Percentiles rank a stretch among this genome's conserved stretches.
phyloP scores from a whole-genome alignment of 2,113 vertebrate species.

The Heterocephalus glaber region DNA sequence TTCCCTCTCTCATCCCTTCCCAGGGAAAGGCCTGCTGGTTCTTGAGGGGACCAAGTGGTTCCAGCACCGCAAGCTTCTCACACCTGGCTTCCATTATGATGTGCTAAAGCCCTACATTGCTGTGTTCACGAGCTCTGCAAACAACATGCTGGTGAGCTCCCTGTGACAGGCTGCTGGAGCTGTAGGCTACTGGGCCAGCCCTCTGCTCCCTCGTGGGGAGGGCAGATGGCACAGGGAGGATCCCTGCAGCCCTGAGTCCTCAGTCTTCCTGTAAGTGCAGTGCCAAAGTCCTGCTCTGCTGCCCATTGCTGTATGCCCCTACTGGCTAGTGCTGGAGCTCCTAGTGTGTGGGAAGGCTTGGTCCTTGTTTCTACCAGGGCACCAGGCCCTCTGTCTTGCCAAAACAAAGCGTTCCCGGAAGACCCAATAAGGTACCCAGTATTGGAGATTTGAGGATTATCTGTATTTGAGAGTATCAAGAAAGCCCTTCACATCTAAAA shows the following conservation, averaged over 20 bases:
- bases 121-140: constrained; percentile 87
- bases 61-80: constrained; percentile 90
- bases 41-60: constrained; percentile 90
- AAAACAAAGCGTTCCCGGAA: background rate
- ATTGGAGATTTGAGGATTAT: background rate
- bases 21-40: constrained; percentile 91
- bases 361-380: background rate
- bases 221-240: background rate
- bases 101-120: constrained; percentile 90
- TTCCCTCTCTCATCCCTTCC: background rate
- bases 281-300: background rate
- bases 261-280: background rate
- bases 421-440: background rate
- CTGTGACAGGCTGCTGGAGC: background rate
- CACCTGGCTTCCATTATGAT: constrained; percentile 93
- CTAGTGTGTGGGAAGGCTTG: background rate
- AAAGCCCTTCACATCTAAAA: background rate
- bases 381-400: background rate
- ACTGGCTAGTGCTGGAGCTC: background rate
- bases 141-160: constrained; percentile 90
- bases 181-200: background rate
- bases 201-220: background rate
- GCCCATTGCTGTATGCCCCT: too few species aligned
- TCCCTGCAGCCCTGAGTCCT: background rate
- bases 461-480: background rate